Conservation (phyloP, 2,888 invertebrate species). For the Conus canariensis region DNA sequence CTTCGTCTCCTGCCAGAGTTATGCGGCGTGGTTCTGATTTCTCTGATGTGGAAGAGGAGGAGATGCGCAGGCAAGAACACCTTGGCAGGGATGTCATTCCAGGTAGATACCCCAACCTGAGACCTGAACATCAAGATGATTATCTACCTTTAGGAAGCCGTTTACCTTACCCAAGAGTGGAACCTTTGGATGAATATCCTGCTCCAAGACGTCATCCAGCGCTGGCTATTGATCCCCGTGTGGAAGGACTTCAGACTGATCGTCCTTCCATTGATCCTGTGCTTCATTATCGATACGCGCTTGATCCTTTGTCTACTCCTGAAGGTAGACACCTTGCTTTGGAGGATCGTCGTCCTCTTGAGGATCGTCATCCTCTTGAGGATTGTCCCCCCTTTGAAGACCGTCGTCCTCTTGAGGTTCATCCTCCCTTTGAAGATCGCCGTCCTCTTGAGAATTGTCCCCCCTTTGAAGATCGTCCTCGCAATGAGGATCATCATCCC, state of each 20-base stretch:
- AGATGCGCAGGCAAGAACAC: background rate
- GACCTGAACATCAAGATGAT: too few species aligned
- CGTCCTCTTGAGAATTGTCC: background rate
- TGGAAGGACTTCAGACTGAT: background rate
- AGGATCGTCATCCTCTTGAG: background rate
- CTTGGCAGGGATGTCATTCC: background rate
- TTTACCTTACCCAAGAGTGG: background rate
- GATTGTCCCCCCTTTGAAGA: background rate
- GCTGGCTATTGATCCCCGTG: background rate
- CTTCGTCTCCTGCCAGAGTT: background rate
- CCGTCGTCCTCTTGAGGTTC: background rate
- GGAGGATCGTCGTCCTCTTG: background rate
- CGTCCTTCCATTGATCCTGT: background rate
- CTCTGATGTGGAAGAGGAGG: background rate
- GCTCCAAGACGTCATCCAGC: background rate
- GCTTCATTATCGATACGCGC: too few species aligned
- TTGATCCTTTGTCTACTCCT: background rate
- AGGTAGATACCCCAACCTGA: background rate
- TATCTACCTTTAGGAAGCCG: too few species aligned
- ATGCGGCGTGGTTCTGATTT: background rate
- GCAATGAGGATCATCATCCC: background rate
- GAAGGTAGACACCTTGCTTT: background rate
- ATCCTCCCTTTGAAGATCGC: background rate
- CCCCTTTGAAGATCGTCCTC: background rate
- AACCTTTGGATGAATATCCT: background rate